Conservation (phyloP, 1,140 invertebrate species). For the Harpegnathos saltator region DNA sequence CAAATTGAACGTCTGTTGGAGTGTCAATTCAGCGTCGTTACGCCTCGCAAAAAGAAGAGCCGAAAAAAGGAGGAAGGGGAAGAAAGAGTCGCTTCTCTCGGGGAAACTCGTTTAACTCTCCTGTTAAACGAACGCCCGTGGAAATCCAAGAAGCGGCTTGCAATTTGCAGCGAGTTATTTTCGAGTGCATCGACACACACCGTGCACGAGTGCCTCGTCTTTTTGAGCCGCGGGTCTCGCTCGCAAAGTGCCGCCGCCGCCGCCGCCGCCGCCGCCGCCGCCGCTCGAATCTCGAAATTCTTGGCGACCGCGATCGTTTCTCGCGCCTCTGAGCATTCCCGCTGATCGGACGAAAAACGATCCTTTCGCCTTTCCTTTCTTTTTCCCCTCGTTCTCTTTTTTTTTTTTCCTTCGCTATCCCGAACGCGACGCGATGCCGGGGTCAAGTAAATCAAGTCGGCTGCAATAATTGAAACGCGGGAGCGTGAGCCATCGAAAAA, state of each 20-base stretch:
- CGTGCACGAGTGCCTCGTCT: not conserved
- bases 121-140: conserved; percentile 20
- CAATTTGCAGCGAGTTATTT: conserved; percentile 24
- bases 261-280: too few species aligned
- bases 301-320: too few species aligned
- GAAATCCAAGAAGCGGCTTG: not conserved
- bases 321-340: not conserved
- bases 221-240: not conserved
- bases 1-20: conserved; percentile 1
- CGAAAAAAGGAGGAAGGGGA: too few species aligned
- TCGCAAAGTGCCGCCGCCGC: too few species aligned
- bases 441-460: conserved; percentile 52
- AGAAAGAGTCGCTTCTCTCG: not conserved
- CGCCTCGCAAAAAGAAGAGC: not conserved
- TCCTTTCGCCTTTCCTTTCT: too few species aligned
- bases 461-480: conserved; percentile 48
- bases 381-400: too few species aligned
- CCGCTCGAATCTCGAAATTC: too few species aligned
- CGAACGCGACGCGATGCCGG: conserved; percentile 20
- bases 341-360: conserved; percentile 27
- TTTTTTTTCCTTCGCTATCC: too few species aligned
- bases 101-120: conserved; percentile 17
- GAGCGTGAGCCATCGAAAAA: conserved; percentile 30
- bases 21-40: conserved; percentile 1
- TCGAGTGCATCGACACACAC: not conserved